Evolutionary conservation across 2,888 invertebrate species (phyloP).

Genomic region (Gryllus longicercus): DNA sequence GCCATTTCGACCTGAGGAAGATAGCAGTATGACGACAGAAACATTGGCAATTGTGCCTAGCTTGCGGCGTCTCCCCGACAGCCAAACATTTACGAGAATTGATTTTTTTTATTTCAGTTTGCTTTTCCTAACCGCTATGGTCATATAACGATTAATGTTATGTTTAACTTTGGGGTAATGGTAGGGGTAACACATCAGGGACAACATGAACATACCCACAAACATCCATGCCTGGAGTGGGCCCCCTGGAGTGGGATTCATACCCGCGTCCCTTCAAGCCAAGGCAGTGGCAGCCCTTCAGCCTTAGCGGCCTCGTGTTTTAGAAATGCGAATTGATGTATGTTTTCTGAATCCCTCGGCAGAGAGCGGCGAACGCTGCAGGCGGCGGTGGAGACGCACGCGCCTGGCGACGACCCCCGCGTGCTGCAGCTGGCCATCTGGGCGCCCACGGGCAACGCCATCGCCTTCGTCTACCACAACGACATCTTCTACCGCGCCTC

Average conservation of each 20-base stretch:
- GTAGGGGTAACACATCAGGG: too few relatives aligned
- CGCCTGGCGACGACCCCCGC: conserved; percentile 21
- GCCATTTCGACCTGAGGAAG: too few relatives aligned
- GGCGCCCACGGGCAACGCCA: conserved; percentile 68
- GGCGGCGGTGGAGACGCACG: background rate
- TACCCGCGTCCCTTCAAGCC: background rate
- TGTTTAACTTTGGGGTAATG: too few relatives aligned
- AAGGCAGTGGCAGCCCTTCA: background rate
- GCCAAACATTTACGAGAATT: too few relatives aligned
- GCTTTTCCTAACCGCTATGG: too few relatives aligned
- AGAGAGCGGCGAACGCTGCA: background rate
- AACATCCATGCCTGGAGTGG: too few relatives aligned
- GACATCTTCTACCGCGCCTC: conserved; percentile 71
- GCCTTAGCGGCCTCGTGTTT: background rate
- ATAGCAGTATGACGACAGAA: too few relatives aligned
- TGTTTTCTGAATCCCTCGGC: background rate
- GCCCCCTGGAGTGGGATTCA: too few relatives aligned
- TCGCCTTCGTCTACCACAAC: conserved; percentile 69
- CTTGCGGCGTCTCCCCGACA: too few relatives aligned
- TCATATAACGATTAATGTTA: too few relatives aligned
- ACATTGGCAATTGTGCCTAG: too few relatives aligned
- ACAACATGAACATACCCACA: background rate
- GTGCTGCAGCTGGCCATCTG: conserved; percentile 69
- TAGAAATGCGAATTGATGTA: background rate
- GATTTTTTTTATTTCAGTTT: too few relatives aligned